These are phyloP conservation scores for Aldabrachelys gigantea DNA, from an alignment of 2,113 vertebrate genomes.

Conservation along the genomic window DNA sequence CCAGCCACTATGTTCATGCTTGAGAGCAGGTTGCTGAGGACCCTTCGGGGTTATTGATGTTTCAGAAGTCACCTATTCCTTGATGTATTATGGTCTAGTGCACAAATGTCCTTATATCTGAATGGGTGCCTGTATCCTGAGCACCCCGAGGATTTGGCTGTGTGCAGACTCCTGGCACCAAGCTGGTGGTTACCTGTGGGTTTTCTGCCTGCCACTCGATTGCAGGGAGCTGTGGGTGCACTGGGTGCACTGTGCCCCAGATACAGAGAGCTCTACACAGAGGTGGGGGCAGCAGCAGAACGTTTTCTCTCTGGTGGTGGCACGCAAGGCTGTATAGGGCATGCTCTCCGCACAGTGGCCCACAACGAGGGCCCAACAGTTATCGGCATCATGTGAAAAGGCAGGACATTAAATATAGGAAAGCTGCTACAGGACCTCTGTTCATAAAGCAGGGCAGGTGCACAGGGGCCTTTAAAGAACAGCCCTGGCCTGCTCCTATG, in stretches of 20 bases:
- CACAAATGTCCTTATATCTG: rapidly evolving
- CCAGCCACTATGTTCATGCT: background rate
- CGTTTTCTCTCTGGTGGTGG: rapidly evolving
- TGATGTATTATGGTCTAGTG: rapidly evolving
- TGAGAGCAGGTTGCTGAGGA: background rate
- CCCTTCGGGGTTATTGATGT: background rate
- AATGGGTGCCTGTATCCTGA: background rate
- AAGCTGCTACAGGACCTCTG: slow-evolving; percentile 7
- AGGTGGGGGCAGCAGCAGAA: background rate
- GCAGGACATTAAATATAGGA: background rate
- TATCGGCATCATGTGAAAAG: background rate
- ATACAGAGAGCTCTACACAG: rapidly evolving
- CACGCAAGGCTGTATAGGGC: background rate
- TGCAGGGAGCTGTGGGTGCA: background rate
- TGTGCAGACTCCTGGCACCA: background rate
- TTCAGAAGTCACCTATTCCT: background rate
- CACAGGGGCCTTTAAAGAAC: background rate
- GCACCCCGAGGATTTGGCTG: background rate
- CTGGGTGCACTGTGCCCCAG: rapidly evolving
- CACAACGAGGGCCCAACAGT: background rate
- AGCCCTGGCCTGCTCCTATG: slow-evolving; percentile 31
- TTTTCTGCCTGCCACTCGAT: rapidly evolving
- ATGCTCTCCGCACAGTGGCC: background rate
- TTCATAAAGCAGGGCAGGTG: slow-evolving; percentile 43
- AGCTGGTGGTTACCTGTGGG: background rate